Base-by-base conservation (phyloP, 2,797 vertebrate species). In the Salarias fasciatus region DNA sequence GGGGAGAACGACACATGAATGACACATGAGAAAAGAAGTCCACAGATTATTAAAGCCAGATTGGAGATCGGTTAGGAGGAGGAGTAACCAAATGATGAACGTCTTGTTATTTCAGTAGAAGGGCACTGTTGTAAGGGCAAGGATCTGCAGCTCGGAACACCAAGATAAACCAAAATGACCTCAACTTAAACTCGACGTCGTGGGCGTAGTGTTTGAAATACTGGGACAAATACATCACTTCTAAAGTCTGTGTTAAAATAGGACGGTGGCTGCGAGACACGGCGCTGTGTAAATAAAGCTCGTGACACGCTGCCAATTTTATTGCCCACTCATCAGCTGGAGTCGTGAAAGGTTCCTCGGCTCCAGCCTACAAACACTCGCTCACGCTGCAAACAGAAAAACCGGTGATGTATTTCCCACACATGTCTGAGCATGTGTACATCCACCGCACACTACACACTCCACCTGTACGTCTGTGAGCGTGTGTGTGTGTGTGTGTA, bases 321-420 rank as follows among this genome's bases (percentile, higher is more conserved):
- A 63, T 56, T 67, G 72, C 76, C 74, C 75, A 80, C 80, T 85
- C 80, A 73, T 74, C 69, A 28, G 61, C 61, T 67, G 53, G 41
- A 84, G 75, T 87, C 67, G 64, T 88, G 85, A 89, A 86, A 85
- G 75, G 85, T 84, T 83, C 62, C 75, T 77, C 60, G 5, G 82
- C 59, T 63, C 43, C 62, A 57, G 62, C 77, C 78, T 36, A 72
- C 72, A 56, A 75, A 58, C 61, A 54, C 61, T 72, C 40, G 66
- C 71, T 79, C 77, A 82, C 53, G 62, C 63, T 65, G 58, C 78
- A 72, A 77, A 72, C 57, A 52, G 58, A 75, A 55, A 75, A 10
- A 48, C 37, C 18, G 5, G 14, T 85, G 89, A 89, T 78, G 72
- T 72, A 61, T 52, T 41, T 35, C 3, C 57, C 40, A 18, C 69